Percentiles rank a stretch among this genome's conserved stretches.
These are phyloP conservation scores for Meteorus sp. DNA, from an alignment of 1,140 invertebrate genomes.

Conservation along the genomic window DNA sequence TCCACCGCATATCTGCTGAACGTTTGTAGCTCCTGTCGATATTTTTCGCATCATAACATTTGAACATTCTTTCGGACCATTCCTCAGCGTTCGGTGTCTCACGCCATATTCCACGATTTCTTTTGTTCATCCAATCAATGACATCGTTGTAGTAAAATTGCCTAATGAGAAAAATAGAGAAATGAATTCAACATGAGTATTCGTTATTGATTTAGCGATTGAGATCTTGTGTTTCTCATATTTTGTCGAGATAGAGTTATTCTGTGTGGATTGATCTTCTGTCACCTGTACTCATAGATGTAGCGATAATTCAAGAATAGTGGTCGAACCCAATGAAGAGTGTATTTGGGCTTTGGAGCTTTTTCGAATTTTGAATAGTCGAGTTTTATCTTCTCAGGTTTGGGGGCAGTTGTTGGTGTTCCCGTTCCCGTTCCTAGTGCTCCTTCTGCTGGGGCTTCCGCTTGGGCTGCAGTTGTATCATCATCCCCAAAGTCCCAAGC, in stretches of 20 bases:
- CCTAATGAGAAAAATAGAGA: slow-evolving; percentile 49
- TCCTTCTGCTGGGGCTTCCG: slow-evolving; percentile 21
- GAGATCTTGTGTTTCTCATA: too few relatives aligned
- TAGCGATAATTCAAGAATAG: slow-evolving; percentile 79
- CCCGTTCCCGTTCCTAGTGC: slow-evolving; percentile 32
- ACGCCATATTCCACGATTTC: slow-evolving; percentile 67
- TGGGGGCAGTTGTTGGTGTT: slow-evolving; percentile 35
- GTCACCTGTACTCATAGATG: slow-evolving; percentile 75
- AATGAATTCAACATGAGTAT: too few relatives aligned
- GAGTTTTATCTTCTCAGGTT: slow-evolving; percentile 33
- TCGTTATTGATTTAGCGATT: too few relatives aligned
- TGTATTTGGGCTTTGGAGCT: slow-evolving; percentile 56
- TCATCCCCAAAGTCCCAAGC: slow-evolving; percentile 45
- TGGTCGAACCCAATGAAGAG: slow-evolving; percentile 75
- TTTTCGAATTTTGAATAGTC: slow-evolving; percentile 47
- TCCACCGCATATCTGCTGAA: slow-evolving; percentile 49
- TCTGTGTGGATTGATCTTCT: slow-evolving; percentile 23
- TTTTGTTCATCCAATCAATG: slow-evolving; percentile 77
- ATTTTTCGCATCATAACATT: slow-evolving; percentile 66
- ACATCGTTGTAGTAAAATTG: slow-evolving; percentile 83
- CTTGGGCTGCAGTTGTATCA: slow-evolving; percentile 33
- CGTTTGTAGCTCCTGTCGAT: slow-evolving; percentile 44
- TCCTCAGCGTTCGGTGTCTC: slow-evolving; percentile 76
- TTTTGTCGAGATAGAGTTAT: too few relatives aligned
- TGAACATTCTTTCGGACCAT: slow-evolving; percentile 77